Evolutionary conservation across 2,797 vertebrate species (phyloP).

Genomic region (Notolabrus celidotus): DNA sequence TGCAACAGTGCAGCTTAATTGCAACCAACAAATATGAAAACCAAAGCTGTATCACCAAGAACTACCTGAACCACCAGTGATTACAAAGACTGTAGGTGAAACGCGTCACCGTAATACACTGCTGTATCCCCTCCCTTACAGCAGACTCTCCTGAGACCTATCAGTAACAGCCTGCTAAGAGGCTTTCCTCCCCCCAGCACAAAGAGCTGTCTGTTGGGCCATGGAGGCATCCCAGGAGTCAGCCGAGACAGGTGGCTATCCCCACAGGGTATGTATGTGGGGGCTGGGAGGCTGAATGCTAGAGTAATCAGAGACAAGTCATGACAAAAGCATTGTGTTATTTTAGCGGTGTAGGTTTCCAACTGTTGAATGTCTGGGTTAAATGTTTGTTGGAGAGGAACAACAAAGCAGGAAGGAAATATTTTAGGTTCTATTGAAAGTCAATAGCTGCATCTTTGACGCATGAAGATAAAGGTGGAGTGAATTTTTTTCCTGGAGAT

Average conservation of each 20-base stretch:
- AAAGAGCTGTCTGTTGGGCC: conserved; percentile 79
- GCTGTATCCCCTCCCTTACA: conserved; percentile 40
- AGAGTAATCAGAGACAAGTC: conserved; percentile 77
- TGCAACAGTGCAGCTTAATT: neutral
- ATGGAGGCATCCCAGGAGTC: conserved; percentile 71
- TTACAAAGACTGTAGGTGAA: conserved; percentile 29
- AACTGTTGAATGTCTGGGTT: conserved; percentile 57
- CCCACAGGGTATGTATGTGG: conserved; percentile 76
- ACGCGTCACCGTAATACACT: conserved; percentile 11
- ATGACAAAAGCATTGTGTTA: conserved; percentile 74
- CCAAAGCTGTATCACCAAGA: neutral
- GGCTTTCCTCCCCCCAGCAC: conserved; percentile 70
- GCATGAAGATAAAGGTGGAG: neutral
- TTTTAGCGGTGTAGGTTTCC: conserved; percentile 65
- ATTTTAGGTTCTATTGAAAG: neutral
- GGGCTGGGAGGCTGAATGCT: conserved; percentile 68
- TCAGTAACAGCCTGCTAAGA: conserved; percentile 78
- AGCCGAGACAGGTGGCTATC: conserved; percentile 83
- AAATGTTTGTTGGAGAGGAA: conserved; percentile 34
- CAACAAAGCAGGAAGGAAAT: neutral
- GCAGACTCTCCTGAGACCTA: conserved; percentile 65
- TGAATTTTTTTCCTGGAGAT: neutral
- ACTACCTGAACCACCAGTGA: neutral
- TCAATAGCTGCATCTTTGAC: neutral
- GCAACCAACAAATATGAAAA: conserved; percentile 4